Evolutionary conservation across 2,888 invertebrate genomes (phyloP).

Genomic region (Hydriomena furcata): DNA sequence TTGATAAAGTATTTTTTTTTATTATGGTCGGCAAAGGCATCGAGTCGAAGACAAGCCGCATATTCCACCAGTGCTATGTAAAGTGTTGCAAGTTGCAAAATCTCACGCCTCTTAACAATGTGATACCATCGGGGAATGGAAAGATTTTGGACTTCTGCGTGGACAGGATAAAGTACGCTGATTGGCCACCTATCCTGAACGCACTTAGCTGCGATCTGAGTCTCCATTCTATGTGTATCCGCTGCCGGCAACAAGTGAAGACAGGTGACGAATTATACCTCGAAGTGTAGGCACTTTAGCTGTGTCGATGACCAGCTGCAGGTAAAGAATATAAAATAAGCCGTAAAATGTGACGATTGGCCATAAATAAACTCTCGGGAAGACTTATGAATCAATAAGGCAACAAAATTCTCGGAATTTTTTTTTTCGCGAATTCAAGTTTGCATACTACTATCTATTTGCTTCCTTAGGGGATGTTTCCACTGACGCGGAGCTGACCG

Average conservation of each 20-base stretch:
- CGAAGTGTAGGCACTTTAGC: too few relatives aligned
- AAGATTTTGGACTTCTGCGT: slow-evolving; percentile 87
- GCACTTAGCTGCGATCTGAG: slow-evolving; percentile 88
- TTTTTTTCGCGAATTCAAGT: too few relatives aligned
- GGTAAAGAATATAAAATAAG: too few relatives aligned
- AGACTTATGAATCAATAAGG: too few relatives aligned
- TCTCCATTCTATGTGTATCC: slow-evolving; percentile 86
- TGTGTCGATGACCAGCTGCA: too few relatives aligned
- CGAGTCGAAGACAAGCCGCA: slow-evolving; percentile 68
- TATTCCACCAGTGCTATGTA: slow-evolving; percentile 77
- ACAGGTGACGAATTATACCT: slow-evolving; percentile 56
- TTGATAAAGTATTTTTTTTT: slow-evolving; percentile 48
- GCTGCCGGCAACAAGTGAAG: slow-evolving; percentile 82
- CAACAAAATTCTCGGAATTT: too few relatives aligned
- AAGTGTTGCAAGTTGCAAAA: slow-evolving; percentile 80
- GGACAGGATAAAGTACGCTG: slow-evolving; percentile 89
- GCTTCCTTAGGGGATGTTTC: too few relatives aligned
- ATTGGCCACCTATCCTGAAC: slow-evolving; percentile 90
- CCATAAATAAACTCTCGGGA: too few relatives aligned
- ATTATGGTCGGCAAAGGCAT: slow-evolving; percentile 73
- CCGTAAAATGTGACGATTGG: too few relatives aligned
- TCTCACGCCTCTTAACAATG: slow-evolving; percentile 65
- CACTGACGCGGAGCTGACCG: too few relatives aligned
- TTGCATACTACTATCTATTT: too few relatives aligned
- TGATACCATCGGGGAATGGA: slow-evolving; percentile 73